Conservation (phyloP, 2,888 invertebrate genomes). For the Brachypterus glaber region DNA sequence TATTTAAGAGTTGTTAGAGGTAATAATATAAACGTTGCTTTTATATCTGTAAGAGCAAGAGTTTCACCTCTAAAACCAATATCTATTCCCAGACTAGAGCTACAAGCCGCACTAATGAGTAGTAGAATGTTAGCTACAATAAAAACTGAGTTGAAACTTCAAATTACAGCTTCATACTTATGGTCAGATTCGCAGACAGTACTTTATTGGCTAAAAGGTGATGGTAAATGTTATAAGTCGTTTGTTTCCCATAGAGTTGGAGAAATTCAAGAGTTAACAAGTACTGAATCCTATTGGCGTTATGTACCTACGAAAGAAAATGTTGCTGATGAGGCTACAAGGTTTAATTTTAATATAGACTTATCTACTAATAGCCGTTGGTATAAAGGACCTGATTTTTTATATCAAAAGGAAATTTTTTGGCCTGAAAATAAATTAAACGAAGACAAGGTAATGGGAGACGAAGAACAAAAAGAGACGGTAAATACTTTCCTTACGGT, state of each 20-base stretch:
- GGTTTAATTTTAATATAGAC: no score
- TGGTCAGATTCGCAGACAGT: slow-evolving; percentile 14
- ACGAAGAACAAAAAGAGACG: no score
- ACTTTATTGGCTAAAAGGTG: slow-evolving; percentile 8
- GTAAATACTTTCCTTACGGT: no score
- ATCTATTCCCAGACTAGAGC: slow-evolving; percentile 15
- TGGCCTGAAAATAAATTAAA: slow-evolving; percentile 3
- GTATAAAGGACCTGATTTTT: slow-evolving; percentile 6
- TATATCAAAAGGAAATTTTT: not conserved
- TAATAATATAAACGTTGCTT: slow-evolving; percentile 4
- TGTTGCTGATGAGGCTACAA: slow-evolving; percentile 22
- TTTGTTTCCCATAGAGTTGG: slow-evolving; percentile 18
- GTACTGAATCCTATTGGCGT: slow-evolving; percentile 3
- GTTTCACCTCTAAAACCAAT: slow-evolving; percentile 10
- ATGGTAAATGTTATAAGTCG: slow-evolving; percentile 4
- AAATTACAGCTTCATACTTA: not conserved
- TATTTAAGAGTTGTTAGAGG: slow-evolving; percentile 10
- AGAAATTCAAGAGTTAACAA: slow-evolving; percentile 21
- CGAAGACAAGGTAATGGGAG: no score
- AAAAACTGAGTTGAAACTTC: slow-evolving; percentile 7
- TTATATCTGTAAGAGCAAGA: slow-evolving; percentile 6
- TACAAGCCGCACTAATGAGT: slow-evolving; percentile 20
- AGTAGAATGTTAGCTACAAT: slow-evolving; percentile 12
- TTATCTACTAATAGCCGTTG: no score
- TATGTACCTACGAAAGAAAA: slow-evolving; percentile 21